phyloP scores from a whole-genome alignment of 2,797 vertebrate species.

The Arremon brunneinucha region DNA sequence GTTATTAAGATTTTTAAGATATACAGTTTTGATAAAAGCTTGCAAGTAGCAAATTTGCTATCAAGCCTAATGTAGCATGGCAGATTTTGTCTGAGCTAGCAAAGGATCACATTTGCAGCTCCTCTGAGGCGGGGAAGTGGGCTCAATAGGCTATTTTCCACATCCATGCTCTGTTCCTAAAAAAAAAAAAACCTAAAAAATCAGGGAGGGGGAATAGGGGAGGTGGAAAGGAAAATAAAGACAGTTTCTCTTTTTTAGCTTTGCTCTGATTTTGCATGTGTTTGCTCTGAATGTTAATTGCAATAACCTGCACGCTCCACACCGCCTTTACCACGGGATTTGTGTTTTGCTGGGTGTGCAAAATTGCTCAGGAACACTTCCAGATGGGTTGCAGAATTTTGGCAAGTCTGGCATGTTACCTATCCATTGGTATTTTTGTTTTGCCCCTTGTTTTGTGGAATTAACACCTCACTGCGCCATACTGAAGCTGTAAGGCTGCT shows the following conservation, averaged over 20 bases:
- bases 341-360: background rate
- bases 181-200: background rate
- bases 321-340: background rate
- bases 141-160: constrained; percentile 75
- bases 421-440: background rate
- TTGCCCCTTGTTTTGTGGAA: background rate
- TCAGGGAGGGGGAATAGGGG: background rate
- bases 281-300: background rate
- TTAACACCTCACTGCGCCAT: accelerated
- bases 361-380: background rate
- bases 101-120: constrained; percentile 76
- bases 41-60: constrained; percentile 77
- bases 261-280: background rate
- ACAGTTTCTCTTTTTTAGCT: background rate
- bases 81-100: constrained; percentile 78
- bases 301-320: background rate
- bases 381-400: background rate
- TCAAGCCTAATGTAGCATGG: constrained; percentile 78
- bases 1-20: constrained; percentile 78
- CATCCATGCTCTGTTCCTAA: constrained; percentile 54
- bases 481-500: background rate
- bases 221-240: background rate
- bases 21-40: constrained; percentile 79
- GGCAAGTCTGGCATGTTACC: background rate
- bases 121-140: constrained; percentile 70